Conservation (phyloP, 2,888 invertebrate species). For the Chrysotoxum bicinctum region DNA sequence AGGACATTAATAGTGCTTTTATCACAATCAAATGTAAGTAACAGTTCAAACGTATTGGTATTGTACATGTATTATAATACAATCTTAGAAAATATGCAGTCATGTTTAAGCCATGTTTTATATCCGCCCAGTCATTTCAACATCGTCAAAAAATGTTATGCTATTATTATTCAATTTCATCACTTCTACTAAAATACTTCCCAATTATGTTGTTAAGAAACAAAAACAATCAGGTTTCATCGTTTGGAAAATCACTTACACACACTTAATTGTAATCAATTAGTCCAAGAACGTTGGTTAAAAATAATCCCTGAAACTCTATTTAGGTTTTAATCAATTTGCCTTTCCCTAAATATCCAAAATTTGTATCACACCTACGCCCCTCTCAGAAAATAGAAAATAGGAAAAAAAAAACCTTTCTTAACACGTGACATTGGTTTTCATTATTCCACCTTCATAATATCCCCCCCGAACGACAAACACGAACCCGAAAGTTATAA, state of each 20-base stretch:
- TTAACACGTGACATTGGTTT: constrained; percentile 44
- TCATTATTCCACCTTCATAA: constrained; percentile 32
- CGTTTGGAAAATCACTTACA: not conserved
- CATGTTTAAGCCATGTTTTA: no score
- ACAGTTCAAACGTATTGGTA: no score
- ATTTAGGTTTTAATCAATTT: constrained; percentile 10
- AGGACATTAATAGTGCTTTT: no score
- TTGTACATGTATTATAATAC: no score
- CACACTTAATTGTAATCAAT: not conserved
- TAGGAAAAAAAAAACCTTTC: constrained; percentile 2
- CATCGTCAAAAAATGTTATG: no score
- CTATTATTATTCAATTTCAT: no score
- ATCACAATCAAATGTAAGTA: no score
- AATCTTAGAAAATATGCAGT: no score
- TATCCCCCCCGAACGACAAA: not conserved
- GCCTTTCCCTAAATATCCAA: not conserved
- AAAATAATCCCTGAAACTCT: no score
- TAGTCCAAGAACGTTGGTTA: not conserved
- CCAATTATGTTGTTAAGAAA: not conserved
- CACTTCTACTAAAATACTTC: no score
- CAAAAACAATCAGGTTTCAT: not conserved
- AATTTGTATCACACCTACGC: not conserved
- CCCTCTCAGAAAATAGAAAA: not conserved
- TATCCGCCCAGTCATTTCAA: no score
- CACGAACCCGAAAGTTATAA: constrained; percentile 36